Percentiles rank a stretch among this genome's conserved stretches.
phyloP scores from a whole-genome alignment of 2,113 vertebrate genomes.

The Acanthisitta chloris region DNA sequence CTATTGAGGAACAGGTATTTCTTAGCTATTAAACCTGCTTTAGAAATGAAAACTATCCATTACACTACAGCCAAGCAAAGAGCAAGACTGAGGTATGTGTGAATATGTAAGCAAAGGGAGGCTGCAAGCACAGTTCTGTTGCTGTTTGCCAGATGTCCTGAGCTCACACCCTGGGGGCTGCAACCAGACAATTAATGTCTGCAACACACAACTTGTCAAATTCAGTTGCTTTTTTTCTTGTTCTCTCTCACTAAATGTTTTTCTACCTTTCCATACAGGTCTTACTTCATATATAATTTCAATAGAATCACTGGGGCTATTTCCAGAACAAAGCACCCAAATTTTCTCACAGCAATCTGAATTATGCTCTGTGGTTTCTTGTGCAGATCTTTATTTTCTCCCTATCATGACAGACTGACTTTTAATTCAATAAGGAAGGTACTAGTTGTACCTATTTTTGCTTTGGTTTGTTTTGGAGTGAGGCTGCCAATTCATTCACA shows the following conservation, averaged over 20 bases:
- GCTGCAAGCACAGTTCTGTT: background rate
- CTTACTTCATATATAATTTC: background rate
- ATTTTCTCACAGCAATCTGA: background rate
- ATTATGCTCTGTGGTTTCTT: background rate
- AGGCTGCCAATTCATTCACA: background rate
- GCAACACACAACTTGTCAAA: background rate
- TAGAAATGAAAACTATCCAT: background rate
- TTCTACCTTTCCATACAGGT: background rate
- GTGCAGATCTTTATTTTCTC: background rate
- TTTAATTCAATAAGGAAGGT: background rate
- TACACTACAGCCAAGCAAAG: background rate
- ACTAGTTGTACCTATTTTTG: background rate
- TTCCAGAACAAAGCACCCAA: background rate
- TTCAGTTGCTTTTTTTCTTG: background rate
- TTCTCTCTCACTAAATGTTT: conserved; percentile 13
- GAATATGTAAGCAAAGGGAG: background rate
- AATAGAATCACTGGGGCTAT: background rate
- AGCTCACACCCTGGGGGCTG: background rate
- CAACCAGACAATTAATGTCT: conserved; percentile 25
- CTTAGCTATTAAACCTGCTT: background rate
- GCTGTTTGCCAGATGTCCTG: conserved; percentile 11
- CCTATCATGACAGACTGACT: background rate
- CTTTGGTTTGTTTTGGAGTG: background rate
- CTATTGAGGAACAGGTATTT: background rate
- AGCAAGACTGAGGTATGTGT: background rate